Evolutionary conservation across 2,797 vertebrate species (phyloP).

Genomic region (Adelosebastes latens): DNA sequence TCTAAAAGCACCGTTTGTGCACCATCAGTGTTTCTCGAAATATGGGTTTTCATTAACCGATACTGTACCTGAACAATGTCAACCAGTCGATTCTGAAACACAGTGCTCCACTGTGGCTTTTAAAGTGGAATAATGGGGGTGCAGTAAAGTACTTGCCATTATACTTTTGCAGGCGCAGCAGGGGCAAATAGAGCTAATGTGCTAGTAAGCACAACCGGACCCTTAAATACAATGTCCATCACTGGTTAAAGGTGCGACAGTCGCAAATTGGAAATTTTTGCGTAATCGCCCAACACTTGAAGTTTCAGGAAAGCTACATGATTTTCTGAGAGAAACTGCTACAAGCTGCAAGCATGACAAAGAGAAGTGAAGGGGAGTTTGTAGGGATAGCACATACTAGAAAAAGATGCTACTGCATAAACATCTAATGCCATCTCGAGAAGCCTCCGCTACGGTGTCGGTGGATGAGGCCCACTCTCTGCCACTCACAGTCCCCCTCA

Average conservation of each 20-base stretch:
- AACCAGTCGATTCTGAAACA: background rate
- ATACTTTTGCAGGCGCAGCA: slow-evolving; percentile 9
- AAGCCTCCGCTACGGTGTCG: slow-evolving; percentile 28
- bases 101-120: background rate
- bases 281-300: background rate
- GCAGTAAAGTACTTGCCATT: background rate
- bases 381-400: background rate
- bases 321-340: background rate
- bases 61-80: background rate
- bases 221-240: background rate
- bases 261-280: background rate
- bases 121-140: background rate
- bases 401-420: slow-evolving; percentile 28
- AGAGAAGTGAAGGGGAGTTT: slow-evolving; percentile 19
- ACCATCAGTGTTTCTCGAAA: background rate
- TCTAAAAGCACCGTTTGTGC: background rate
- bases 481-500: slow-evolving; percentile 45
- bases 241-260: background rate
- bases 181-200: background rate
- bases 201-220: background rate
- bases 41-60: background rate
- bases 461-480: slow-evolving; percentile 42
- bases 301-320: background rate
- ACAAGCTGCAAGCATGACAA: slow-evolving; percentile 12
- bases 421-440: slow-evolving; percentile 34